These are phyloP conservation scores for Xiphorhynchus erythropygius DNA, from an alignment of 2,797 vertebrate species.

Conservation along the genomic window DNA sequence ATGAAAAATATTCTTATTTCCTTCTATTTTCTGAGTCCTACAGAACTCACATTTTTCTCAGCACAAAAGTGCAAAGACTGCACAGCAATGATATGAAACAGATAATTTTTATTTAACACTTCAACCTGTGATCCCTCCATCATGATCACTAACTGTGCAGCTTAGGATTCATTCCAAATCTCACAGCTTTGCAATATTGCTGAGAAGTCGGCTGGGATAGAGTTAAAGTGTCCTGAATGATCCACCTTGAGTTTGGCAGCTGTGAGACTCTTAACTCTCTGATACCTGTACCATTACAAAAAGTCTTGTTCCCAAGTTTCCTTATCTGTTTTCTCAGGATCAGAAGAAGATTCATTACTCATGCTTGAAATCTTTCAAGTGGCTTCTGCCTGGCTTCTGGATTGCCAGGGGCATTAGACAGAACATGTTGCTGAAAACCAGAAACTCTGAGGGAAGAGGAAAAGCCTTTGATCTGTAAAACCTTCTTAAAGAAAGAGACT, in stretches of 20 bases:
- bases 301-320: not conserved
- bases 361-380: not conserved
- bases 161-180: not conserved
- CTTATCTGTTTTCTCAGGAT: not conserved
- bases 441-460: not conserved
- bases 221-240: not conserved
- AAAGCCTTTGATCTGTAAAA: not conserved
- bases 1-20: not conserved
- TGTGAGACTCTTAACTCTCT: not conserved
- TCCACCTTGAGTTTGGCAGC: not conserved
- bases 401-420: not conserved
- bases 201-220: not conserved
- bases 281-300: not conserved
- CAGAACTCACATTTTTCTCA: not conserved
- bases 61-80: not conserved
- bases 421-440: not conserved
- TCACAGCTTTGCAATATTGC: not conserved
- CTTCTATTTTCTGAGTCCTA: not conserved
- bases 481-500: not conserved
- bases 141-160: not conserved
- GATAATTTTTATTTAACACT: not conserved
- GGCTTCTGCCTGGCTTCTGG: not conserved
- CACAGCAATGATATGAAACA: not conserved
- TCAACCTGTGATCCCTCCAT: not conserved
- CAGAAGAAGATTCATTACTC: not conserved